Conservation (phyloP, 2,797 vertebrate genomes). For the Lateolabrax maculatus region DNA sequence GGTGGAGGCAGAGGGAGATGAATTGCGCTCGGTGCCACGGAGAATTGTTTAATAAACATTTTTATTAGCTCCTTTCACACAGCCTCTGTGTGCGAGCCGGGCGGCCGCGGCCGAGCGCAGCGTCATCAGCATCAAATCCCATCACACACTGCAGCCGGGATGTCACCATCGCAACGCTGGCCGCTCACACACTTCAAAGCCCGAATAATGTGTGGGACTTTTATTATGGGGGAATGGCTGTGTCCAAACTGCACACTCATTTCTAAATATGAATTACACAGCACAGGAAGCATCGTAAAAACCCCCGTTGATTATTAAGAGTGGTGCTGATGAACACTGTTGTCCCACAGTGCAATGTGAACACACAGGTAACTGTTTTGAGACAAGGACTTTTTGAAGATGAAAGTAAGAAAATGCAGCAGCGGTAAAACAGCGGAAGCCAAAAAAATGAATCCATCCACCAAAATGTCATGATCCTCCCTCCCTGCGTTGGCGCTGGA, state of each 20-base stretch:
- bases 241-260: not conserved
- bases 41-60: slow-evolving; percentile 75
- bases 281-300: not conserved
- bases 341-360: too few relatives aligned
- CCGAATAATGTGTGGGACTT: not conserved
- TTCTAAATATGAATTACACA: not conserved
- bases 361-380: not conserved
- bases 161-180: slow-evolving; percentile 13
- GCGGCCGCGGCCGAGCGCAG: not conserved
- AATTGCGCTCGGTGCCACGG: slow-evolving; percentile 50
- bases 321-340: too few relatives aligned
- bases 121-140: slow-evolving; percentile 42
- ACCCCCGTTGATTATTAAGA: not conserved
- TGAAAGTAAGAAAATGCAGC: not conserved
- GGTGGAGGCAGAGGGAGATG: slow-evolving; percentile 63
- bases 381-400: not conserved
- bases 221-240: not conserved
- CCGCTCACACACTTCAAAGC: not conserved
- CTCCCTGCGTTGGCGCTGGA: not conserved
- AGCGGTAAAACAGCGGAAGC: slow-evolving; percentile 7
- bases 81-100: not conserved
- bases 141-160: slow-evolving; percentile 34
- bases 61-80: slow-evolving; percentile 69
- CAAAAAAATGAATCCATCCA: not conserved
- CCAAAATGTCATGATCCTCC: not conserved